A percentile compares a stretch with the other conserved stretches of the same genome.
Conservation (phyloP, 2,113 vertebrate species). For the Felis chaus region DNA sequence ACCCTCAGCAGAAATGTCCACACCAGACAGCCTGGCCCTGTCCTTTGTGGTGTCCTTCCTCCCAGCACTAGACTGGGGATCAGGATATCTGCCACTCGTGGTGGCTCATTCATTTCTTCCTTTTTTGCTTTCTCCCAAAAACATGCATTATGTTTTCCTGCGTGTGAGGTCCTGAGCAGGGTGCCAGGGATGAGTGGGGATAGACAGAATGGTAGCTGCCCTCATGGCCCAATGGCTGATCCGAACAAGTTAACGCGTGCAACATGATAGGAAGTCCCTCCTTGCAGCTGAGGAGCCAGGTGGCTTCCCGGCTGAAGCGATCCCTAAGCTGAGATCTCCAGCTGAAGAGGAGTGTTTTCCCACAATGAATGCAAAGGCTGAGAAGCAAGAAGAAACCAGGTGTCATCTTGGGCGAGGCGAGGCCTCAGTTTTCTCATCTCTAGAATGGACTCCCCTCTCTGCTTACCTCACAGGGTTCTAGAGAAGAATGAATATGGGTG, state of each 20-base stretch:
- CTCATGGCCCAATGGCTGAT: neutral
- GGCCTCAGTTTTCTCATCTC: neutral
- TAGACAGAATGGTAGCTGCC: neutral
- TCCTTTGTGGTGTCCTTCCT: neutral
- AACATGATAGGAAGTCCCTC: neutral
- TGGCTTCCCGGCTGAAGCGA: neutral
- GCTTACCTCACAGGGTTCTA: neutral
- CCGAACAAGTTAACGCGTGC: rapidly evolving
- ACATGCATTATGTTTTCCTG: neutral
- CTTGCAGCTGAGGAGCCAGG: neutral
- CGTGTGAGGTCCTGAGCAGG: neutral
- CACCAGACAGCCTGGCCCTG: too few species aligned
- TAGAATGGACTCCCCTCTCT: neutral
- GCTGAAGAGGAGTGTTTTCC: neutral
- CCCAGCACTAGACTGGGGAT: neutral
- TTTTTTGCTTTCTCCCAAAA: neutral
- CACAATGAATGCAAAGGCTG: neutral
- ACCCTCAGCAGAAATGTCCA: neutral
- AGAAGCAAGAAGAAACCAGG: neutral
- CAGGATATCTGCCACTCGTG: neutral
- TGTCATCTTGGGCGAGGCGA: neutral
- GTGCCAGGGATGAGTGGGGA: neutral
- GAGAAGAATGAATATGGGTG: neutral
- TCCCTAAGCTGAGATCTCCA: neutral
- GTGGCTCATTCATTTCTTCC: neutral